Evolutionary conservation across 1,140 invertebrate genomes (phyloP).

Genomic region (Delia radicum): DNA sequence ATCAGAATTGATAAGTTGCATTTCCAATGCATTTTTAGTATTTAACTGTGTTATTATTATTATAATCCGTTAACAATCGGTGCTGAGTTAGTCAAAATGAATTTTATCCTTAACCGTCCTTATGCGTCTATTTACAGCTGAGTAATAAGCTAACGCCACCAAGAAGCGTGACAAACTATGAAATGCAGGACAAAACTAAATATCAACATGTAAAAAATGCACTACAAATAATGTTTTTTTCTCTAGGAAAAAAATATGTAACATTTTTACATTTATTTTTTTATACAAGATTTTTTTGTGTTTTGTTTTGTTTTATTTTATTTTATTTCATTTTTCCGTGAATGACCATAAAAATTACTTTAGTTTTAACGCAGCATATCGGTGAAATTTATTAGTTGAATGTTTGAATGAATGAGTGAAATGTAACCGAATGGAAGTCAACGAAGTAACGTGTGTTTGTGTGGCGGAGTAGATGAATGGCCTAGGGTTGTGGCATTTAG

Average conservation of each 20-base stretch:
- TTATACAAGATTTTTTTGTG: not conserved
- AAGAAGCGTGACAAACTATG: not conserved
- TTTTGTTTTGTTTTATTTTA: not conserved
- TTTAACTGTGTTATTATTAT: too few species aligned
- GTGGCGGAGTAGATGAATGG: not conserved
- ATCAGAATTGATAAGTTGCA: too few species aligned
- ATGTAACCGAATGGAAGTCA: not conserved
- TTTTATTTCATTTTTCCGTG: too few species aligned
- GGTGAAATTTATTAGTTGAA: not conserved
- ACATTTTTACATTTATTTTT: not conserved
- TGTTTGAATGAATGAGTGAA: not conserved
- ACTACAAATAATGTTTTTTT: too few species aligned
- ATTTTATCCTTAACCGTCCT: too few species aligned
- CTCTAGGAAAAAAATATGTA: not conserved
- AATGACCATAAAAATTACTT: conserved; percentile 4
- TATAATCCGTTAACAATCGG: too few species aligned
- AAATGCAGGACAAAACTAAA: not conserved
- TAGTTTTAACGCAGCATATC: not conserved
- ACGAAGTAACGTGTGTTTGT: not conserved
- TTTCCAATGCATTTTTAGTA: too few species aligned
- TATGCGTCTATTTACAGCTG: not conserved
- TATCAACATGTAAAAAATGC: not conserved
- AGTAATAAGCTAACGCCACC: not conserved
- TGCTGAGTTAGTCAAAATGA: too few species aligned
- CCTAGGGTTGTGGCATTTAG: conserved; percentile 9